Evolutionary conservation across 2,888 invertebrate genomes (phyloP), one percentile per base, ranked within the genome.

Genomic region (Yponomeuta evonymella): DNA sequence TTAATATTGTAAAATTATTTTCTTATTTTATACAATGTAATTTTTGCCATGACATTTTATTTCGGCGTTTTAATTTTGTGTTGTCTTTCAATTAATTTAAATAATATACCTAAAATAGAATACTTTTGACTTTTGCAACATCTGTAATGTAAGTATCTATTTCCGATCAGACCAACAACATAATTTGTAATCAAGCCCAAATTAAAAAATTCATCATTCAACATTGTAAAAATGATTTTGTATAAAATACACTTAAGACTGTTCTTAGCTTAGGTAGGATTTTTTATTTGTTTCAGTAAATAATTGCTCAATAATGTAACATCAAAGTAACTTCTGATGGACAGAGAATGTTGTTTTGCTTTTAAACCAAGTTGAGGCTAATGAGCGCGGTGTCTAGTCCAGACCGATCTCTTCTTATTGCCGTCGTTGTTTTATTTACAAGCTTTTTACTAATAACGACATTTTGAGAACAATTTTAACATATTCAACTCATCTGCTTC

Each of bases 221-320:
- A 36, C 71, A 74, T 75, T 72, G 58, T 70, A 74, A 78, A 23
- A 75, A 75, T 33, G 33, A 76, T 72, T 74, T 75, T 74, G 75
- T 72, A 79, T 78, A 82, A 87, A 88, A 88, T 87, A 87, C 87
- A 86, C 79, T 79, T 74, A 88, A 89, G 89, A 89, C 88, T 89
- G 88, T 83, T 83, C 79, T 78, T 78, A 75, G 73, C 74, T 81
- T 43, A 43, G 43, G 78, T 71, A 74, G 74, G 77, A 80, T 74
- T 73, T 74, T 71, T 75, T 75, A 77, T 76, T 76, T 78, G 77
- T 73, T 65, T 63, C 2, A 36, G 68, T 68, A 8, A 9, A 71
- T 65, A 62, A 70, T 71, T 30, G 33, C 10, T 64, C 72, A 69
- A 68, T 43, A 83, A 82, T 75, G 73, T 74, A 74, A 75, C 76